phyloP scores from a whole-genome alignment of 2,888 invertebrate species.

The Tenthredo scrophulariae region DNA sequence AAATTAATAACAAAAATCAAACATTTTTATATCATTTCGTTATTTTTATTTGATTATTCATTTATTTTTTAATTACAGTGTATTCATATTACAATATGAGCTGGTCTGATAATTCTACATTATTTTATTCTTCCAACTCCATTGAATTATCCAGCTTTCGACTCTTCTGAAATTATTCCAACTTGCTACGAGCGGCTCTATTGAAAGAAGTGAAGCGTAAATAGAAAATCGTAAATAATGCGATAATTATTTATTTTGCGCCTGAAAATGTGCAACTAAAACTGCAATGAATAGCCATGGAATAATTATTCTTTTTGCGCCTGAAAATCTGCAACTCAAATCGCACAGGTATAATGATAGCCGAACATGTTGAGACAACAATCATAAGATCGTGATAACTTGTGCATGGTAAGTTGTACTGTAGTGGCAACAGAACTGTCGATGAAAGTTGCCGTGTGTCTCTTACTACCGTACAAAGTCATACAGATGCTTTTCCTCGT shows the following conservation, averaged over 20 bases:
- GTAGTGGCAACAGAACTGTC: neutral
- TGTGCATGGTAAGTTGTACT: neutral
- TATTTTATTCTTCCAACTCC: too few species aligned
- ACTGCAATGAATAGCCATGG: too few species aligned
- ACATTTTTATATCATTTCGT: neutral
- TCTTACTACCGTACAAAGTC: neutral
- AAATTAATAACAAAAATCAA: neutral
- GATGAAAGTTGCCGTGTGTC: neutral
- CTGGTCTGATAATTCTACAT: neutral
- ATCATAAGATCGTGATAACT: too few species aligned
- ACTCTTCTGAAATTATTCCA: too few species aligned
- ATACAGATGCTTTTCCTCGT: neutral
- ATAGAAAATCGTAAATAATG: too few species aligned
- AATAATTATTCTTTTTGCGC: too few species aligned
- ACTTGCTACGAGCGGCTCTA: too few species aligned
- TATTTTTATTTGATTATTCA: neutral
- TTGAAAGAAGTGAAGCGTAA: too few species aligned
- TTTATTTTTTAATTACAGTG: neutral
- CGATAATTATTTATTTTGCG: neutral
- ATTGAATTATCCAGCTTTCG: too few species aligned
- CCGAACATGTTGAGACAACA: too few species aligned
- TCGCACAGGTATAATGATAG: too few species aligned
- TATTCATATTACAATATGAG: neutral
- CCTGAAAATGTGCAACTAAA: neutral
- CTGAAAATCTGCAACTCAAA: too few species aligned